Evolutionary conservation across 2,113 vertebrate genomes (phyloP).

Genomic region (Stomatorhinus ivindoensis): DNA sequence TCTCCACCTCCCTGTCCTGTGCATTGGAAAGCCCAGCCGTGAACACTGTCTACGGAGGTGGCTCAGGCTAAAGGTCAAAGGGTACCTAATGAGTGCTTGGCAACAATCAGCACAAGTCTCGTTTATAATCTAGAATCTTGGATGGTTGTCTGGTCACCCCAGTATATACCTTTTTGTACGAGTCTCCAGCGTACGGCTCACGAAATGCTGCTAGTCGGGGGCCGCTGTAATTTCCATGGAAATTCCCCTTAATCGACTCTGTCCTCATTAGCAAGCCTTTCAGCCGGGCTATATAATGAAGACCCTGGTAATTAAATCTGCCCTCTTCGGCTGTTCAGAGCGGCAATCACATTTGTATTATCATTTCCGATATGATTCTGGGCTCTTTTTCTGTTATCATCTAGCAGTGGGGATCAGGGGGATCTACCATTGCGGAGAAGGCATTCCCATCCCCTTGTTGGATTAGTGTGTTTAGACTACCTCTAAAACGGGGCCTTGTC

Average conservation of each 20-base stretch:
- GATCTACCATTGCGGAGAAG: background rate
- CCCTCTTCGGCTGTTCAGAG: slow-evolving; percentile 6
- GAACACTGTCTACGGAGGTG: background rate
- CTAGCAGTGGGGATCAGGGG: background rate
- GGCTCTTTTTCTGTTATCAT: background rate
- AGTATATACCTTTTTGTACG: background rate
- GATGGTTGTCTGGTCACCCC: background rate
- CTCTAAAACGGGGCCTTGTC: background rate
- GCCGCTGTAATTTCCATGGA: background rate
- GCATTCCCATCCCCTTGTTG: background rate
- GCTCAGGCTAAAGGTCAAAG: background rate
- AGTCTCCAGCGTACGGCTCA: background rate
- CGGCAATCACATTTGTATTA: background rate
- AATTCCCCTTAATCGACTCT: background rate
- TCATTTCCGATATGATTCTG: background rate
- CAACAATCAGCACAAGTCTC: background rate
- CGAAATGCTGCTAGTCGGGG: background rate
- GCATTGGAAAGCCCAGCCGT: background rate
- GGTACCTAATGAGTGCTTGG: background rate
- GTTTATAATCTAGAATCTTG: background rate
- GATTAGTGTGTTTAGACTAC: background rate
- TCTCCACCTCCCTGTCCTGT: background rate
- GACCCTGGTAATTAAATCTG: background rate
- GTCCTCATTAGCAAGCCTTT: slow-evolving; percentile 10
- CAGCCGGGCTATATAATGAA: slow-evolving; percentile 5